phyloP scores from a whole-genome alignment of 1,140 invertebrate species.

The Limonius californicus region DNA sequence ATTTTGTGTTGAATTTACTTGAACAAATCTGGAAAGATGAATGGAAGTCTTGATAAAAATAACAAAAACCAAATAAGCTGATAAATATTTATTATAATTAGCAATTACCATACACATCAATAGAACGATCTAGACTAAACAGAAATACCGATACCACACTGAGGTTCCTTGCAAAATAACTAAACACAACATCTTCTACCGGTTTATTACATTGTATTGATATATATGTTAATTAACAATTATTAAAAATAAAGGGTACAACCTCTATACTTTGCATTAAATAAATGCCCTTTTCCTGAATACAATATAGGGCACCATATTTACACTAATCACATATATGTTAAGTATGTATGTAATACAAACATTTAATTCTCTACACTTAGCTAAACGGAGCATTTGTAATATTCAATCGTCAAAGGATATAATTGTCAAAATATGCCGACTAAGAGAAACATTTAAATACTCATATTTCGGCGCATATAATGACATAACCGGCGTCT shows the following conservation, averaged over 20 bases:
- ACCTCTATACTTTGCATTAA: constrained; percentile 87
- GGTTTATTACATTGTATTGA: constrained; percentile 34
- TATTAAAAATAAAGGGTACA: constrained; percentile 53
- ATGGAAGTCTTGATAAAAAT: too few species aligned
- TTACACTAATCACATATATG: neutral
- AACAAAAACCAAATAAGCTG: neutral
- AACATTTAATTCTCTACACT: neutral
- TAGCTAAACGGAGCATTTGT: neutral
- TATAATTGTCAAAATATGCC: too few species aligned
- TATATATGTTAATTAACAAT: constrained; percentile 46
- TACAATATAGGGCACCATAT: constrained; percentile 33
- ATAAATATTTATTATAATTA: constrained; percentile 4
- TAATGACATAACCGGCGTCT: too few species aligned
- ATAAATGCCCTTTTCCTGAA: constrained; percentile 77
- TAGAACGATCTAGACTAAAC: too few species aligned
- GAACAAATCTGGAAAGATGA: too few species aligned
- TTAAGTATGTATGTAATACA: neutral
- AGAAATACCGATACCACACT: too few species aligned
- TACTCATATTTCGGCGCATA: too few species aligned
- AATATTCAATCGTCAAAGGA: too few species aligned
- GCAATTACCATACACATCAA: constrained; percentile 14
- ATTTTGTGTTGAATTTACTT: too few species aligned
- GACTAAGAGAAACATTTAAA: too few species aligned
- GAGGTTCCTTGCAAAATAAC: too few species aligned
- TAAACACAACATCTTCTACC: too few species aligned